A percentile compares a stretch with the other conserved stretches of the same genome.
Conservation (phyloP, 64 coral and sea anemone species). For the Catalaphyllia jardinei region DNA sequence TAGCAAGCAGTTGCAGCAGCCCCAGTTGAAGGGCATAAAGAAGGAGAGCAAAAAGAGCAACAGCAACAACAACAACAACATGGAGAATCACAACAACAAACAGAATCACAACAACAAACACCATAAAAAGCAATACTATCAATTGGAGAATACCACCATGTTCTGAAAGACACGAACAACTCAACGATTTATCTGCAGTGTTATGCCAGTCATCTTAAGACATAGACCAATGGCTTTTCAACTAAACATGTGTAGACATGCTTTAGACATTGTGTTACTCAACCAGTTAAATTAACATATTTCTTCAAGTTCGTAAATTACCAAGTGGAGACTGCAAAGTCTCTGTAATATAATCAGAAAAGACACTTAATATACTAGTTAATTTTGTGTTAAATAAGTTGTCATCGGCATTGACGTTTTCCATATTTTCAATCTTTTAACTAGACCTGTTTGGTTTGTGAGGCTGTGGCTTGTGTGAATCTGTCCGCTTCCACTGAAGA, state of each 20-base stretch:
- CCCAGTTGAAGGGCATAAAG: background rate
- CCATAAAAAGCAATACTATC: background rate
- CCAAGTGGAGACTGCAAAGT: too few relatives aligned
- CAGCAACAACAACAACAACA: conserved; percentile 3
- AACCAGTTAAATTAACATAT: too few relatives aligned
- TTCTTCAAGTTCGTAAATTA: too few relatives aligned
- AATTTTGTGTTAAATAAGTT: too few relatives aligned
- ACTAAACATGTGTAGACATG: background rate
- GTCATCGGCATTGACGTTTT: too few relatives aligned
- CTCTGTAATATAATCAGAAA: too few relatives aligned
- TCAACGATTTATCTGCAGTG: background rate
- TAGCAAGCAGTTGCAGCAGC: background rate
- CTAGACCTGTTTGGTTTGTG: too few relatives aligned
- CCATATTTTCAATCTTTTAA: too few relatives aligned
- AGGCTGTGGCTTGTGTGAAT: too few relatives aligned
- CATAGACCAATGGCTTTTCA: background rate
- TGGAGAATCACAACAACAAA: conserved; percentile 7
- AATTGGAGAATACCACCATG: background rate
- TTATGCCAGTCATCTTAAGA: background rate
- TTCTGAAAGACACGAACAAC: background rate
- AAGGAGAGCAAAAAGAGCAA: conserved; percentile 5
- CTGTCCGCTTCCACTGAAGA: too few relatives aligned
- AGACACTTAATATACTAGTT: too few relatives aligned
- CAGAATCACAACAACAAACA: conserved; percentile 1
- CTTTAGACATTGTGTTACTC: too few relatives aligned